Evolutionary conservation across 1,140 invertebrate species (phyloP), one percentile per base, ranked within the genome.

Genomic region (Diachasma alloeum): DNA sequence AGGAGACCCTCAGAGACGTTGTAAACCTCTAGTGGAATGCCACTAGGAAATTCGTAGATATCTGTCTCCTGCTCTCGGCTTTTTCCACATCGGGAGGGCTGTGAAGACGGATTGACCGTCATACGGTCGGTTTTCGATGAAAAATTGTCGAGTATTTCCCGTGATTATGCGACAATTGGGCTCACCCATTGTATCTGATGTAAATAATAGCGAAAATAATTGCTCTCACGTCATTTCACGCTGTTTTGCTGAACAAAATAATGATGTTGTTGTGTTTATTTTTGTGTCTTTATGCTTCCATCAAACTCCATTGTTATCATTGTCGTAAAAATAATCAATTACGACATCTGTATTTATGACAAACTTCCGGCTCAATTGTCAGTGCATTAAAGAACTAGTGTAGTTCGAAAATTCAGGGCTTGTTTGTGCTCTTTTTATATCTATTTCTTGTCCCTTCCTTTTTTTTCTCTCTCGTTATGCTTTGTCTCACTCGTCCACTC

Each of bases 291-390:
- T 42, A 42, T 42, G 39, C 3, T 42, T 42, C 39, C 39, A 42
- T 42, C 9, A 42, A 42, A 42, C 17, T 15, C 15, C 48, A 53
- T 53, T 17, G 48, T 53, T 53, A 53, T 75, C 71, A 72, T 42
- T 48, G 67, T 56, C 71, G 71, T 76, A 31, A 66, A 66, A 66
- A 26, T 66, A 53, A 72, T 70, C 69, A 76, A 76, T 76, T 76
- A 72, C 46, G 46, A 75, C 69, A 72, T 72, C 69, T 76, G 19
- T 70, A 37, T 76, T 76, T 76, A 72, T 67, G 70, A 72, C 59
- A 72, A 67, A 76, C 69, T 76, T 76, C 68, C 75, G 75, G 53
- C 75, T 72, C 59, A 76, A 76, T 76, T 72, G 69, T 76, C 53
- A 69, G 59, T 46, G 53, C 37, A 76, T 76, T 76, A 69, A 72